Base-by-base conservation (phyloP, 2,888 invertebrate species). In the Ochlodes sylvanus region DNA sequence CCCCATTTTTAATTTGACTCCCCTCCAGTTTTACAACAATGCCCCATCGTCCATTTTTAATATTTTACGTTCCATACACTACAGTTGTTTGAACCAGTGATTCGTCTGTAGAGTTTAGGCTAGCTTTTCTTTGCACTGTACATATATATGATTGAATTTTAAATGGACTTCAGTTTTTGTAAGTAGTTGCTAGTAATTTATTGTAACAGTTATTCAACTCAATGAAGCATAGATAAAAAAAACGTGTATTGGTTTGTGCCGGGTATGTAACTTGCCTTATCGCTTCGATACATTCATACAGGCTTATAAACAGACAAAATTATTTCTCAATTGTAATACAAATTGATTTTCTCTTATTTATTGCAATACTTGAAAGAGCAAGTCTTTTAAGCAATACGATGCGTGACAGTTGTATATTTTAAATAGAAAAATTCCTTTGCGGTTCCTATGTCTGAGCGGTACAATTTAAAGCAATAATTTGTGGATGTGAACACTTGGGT, bases 401-500 rank as follows among this genome's bases (percentile, higher is more conserved):
- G 61, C 34, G 34, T 50, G 50, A 19, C 44, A 47, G 34, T 47
- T 15, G 44, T 56, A 47, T 44, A 55, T 44, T 34, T 62, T 56
- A 42, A 57, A 60, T 72, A 65, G 69, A 64, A 69, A 68, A 74
- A 78, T 79, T 71, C 68, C 74, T 81, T 79, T 83, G 85, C 84
- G 78, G 83, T 89, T 87, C 88, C 88, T 86, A 84, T 75, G 78
- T 78, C 77, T 76, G 79, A 82, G 76, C 76, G 79, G 76, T 75
- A 72, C 71, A 76, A 83, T 81, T 75, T 76, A 83, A 85, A 92
- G 92, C 92, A 92, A 92, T 92, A 92, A 92, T 83, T 76, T 74
- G 84, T 86, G 92, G 92, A 91, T 92, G 92, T 92, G 92, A 68
- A 56, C 41, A 47, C 19, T 62, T 68, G 27, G 21, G 21, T 67